Evolutionary conservation across 2,113 vertebrate species (phyloP).

Genomic region (Perccottus glenii): DNA sequence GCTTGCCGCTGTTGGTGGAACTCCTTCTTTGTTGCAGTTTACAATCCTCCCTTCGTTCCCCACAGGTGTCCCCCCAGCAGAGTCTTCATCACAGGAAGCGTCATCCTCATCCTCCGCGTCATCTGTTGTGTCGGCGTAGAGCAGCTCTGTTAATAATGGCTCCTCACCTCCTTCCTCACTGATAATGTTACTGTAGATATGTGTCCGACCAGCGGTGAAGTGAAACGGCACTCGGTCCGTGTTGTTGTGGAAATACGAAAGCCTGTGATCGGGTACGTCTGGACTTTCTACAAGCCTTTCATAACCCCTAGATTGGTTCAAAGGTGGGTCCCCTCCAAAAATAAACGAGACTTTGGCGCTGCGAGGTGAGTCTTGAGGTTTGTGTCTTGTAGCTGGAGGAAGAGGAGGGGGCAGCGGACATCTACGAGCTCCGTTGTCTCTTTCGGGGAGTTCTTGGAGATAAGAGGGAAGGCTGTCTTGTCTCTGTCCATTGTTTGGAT

Average conservation of each 20-base stretch:
- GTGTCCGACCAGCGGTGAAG: too few species aligned
- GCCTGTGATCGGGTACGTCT: slow-evolving; percentile 81
- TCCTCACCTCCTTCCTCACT: slow-evolving; percentile 88
- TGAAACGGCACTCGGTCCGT: slow-evolving; percentile 82
- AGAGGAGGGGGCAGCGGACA: slow-evolving; percentile 82
- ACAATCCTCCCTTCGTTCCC: slow-evolving; percentile 21
- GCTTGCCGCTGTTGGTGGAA: slow-evolving; percentile 72
- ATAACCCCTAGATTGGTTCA: slow-evolving; percentile 86
- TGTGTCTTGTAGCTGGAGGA: slow-evolving; percentile 85
- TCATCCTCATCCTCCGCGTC: slow-evolving; percentile 95
- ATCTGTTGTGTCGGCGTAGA: slow-evolving; percentile 90
- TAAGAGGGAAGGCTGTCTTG: slow-evolving; percentile 86
- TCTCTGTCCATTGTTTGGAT: slow-evolving; percentile 76
- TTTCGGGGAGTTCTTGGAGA: slow-evolving; percentile 76
- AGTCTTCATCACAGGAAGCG: slow-evolving; percentile 93
- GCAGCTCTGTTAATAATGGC: slow-evolving; percentile 89
- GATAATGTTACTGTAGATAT: slow-evolving; percentile 90
- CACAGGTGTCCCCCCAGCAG: slow-evolving; percentile 72
- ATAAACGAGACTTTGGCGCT: slow-evolving; percentile 97
- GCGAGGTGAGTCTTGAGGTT: slow-evolving; percentile 90
- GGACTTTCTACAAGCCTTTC: slow-evolving; percentile 89
- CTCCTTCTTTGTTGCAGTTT: slow-evolving; percentile 35
- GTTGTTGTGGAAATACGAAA: slow-evolving; percentile 81
- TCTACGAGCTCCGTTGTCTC: slow-evolving; percentile 70
- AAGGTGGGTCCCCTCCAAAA: slow-evolving; percentile 89